Conservation (phyloP, 2,888 invertebrate genomes). For the Leptopilina drosophilae region DNA sequence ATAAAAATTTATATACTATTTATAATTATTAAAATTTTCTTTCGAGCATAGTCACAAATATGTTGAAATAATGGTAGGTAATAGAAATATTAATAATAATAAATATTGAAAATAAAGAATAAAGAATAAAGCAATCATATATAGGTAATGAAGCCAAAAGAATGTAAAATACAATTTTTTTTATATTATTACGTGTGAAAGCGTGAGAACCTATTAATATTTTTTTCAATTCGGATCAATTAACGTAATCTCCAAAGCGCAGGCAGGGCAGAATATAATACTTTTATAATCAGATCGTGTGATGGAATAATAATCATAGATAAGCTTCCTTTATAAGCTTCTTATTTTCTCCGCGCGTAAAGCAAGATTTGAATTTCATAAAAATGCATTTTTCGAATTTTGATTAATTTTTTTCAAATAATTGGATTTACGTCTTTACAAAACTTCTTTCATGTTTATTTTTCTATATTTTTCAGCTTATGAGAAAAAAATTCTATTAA, state of each 20-base stretch:
- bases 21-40: no score
- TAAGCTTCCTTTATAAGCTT: constrained; percentile 58
- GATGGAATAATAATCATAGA: constrained; percentile 46
- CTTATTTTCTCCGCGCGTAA: constrained; percentile 52
- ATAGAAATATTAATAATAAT: neutral
- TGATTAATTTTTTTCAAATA: neutral
- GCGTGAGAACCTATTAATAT: neutral
- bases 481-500: no score
- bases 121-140: neutral
- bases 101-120: neutral
- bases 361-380: neutral
- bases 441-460: no score
- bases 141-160: neutral
- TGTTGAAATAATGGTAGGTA: neutral
- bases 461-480: no score
- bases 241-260: neutral
- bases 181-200: no score
- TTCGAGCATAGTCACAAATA: neutral
- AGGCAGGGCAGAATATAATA: neutral
- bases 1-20: no score
- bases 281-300: constrained; percentile 40
- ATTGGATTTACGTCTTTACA: no score
- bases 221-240: neutral
- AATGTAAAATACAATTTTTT: neutral
- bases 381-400: neutral